phyloP scores from a whole-genome alignment of 2,888 invertebrate genomes.

The Parnassius apollo region DNA sequence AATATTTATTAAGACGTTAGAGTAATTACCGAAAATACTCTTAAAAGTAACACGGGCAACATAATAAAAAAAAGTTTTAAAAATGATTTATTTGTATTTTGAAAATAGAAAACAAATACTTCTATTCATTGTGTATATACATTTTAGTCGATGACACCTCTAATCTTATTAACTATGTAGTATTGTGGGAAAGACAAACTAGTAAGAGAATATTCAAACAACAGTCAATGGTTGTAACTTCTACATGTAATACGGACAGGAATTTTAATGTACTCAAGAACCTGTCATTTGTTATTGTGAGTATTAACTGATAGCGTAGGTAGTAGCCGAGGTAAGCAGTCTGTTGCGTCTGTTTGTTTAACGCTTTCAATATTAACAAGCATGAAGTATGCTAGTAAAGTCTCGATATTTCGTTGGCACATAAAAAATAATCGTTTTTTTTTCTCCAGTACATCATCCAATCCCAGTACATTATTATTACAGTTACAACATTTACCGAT shows the following conservation, averaged over 20 bases:
- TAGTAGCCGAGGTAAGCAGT: constrained; percentile 39
- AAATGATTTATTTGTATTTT: too few relatives aligned
- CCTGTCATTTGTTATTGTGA: constrained; percentile 31
- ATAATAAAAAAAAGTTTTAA: too few relatives aligned
- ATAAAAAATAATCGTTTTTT: constrained; percentile 3
- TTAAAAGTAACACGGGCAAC: too few relatives aligned
- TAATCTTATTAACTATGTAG: neutral
- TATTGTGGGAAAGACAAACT: constrained; percentile 11
- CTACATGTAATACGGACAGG: constrained; percentile 12
- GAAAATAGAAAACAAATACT: too few relatives aligned
- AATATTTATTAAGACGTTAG: too few relatives aligned
- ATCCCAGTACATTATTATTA: neutral
- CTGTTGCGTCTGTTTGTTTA: constrained; percentile 13
- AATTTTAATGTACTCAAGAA: constrained; percentile 25
- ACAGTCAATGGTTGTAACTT: constrained; percentile 6
- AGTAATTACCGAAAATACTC: too few relatives aligned
- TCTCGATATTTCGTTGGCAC: constrained; percentile 4
- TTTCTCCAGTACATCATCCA: too few relatives aligned
- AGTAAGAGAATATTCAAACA: constrained; percentile 9
- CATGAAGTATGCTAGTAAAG: constrained; percentile 14
- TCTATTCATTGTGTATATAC: too few relatives aligned
- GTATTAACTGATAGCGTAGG: constrained; percentile 48
- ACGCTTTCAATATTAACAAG: constrained; percentile 22
- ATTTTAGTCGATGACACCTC: too few relatives aligned
- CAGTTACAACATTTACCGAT: neutral